Evolutionary conservation across 2,113 vertebrate genomes (phyloP), one percentile per base, ranked within the genome.

Genomic region (Gavia stellata): DNA sequence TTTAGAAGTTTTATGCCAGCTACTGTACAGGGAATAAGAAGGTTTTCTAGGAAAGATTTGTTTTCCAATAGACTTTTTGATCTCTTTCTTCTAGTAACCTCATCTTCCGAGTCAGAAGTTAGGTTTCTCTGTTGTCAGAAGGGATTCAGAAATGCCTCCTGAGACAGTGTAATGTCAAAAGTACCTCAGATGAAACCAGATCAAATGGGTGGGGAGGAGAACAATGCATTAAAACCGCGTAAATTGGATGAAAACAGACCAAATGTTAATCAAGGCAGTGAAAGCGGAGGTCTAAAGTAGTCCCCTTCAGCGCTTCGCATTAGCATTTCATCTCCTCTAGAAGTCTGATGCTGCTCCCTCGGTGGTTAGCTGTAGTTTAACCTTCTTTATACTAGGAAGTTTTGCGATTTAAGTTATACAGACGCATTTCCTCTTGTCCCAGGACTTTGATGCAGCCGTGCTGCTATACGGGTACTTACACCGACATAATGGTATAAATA

Each of bases 401-500:
- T 42, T 34, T 67, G 38, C 8, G 3, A 66, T 55, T 42, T 12
- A 44, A 78, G 17, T 52, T 63, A 17, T 0, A 25, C 4, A n/a
- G 38, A 34, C 3, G 1, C 15, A 10, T 40, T 74, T 80, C 72
- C 62, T 63, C 29, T 55, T 74, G 40, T 70, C 38, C 45, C 14
- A 17, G 67, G 65, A 16, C 52, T 59, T 38, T 4, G 40, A 23
- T 33, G 36, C 62, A 92, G 70, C 85, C 77, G 34, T 47, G 63
- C 88, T 34, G 38, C 15, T 70, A 4, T 2, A 61, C 15, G n/a
- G 29, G 6, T 23, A 56, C 44, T 86, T 65, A 16, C 12, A 34
- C 8, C 1, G 0, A 55, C 5, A 16, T 6, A 15, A 18, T 3
- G 13, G 25, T 17, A 26, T 71, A 44, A 53, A 66, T 63, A 68